Conservation (phyloP, 2,797 vertebrate species). For the Bucorvus abyssinicus region DNA sequence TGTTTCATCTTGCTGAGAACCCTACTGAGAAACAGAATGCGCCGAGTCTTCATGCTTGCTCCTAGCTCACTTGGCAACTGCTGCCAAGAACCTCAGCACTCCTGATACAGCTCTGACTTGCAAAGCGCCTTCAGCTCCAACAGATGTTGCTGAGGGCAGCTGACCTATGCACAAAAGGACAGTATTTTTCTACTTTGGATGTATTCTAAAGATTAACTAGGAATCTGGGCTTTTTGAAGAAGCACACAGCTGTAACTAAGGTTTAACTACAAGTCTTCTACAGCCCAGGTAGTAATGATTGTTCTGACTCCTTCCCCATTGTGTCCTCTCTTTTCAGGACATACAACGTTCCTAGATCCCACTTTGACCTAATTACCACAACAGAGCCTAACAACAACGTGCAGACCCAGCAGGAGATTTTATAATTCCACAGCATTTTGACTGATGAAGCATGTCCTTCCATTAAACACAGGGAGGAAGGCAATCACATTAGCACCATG, state of each 20-base stretch:
- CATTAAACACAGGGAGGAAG: not conserved
- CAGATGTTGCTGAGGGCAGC: not conserved
- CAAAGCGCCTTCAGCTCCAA: not conserved
- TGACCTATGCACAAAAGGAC: not conserved
- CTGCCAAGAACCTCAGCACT: not conserved
- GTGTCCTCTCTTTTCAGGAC: not conserved
- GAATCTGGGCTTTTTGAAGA: not conserved
- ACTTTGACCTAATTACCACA: not conserved
- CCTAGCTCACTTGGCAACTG: not conserved
- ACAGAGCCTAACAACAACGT: not conserved
- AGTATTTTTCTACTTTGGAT: not conserved
- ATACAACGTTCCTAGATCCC: not conserved
- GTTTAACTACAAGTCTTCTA: not conserved
- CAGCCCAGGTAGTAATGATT: not conserved
- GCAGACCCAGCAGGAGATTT: not conserved
- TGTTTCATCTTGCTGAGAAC: not conserved
- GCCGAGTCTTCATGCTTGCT: not conserved
- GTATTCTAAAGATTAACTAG: not conserved
- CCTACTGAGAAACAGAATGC: not conserved
- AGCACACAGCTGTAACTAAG: not conserved
- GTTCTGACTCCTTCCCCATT: not conserved
- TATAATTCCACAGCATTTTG: not conserved
- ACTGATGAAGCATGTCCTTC: not conserved
- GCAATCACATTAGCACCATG: not conserved
- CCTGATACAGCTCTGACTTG: not conserved